Conservation (phyloP, 2,113 vertebrate species). For the Zosterops japonicus region DNA sequence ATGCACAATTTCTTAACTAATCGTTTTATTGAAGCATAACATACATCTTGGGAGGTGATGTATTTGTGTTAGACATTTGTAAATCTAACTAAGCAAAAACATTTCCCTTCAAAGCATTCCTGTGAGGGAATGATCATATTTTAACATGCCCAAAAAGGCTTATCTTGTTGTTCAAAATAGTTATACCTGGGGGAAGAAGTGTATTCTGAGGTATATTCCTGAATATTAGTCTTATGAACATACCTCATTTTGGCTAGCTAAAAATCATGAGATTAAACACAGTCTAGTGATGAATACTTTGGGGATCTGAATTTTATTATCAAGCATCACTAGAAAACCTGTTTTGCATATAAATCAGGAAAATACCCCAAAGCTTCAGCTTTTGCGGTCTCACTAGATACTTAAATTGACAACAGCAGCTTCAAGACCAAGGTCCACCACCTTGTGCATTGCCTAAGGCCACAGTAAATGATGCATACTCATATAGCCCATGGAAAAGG, state of each 20-base stretch:
- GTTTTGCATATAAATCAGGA: not conserved
- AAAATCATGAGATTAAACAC: not conserved
- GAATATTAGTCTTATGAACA: not conserved
- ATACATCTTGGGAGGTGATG: constrained; percentile 28
- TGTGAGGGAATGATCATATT: not conserved
- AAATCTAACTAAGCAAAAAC: constrained; percentile 13
- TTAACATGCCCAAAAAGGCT: not conserved
- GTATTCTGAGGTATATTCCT: not conserved
- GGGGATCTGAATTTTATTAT: not conserved
- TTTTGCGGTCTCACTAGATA: not conserved
- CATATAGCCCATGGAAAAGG: too few species aligned
- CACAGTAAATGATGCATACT: not conserved
- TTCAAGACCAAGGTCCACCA: not conserved
- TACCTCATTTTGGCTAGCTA: not conserved
- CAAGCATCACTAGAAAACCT: not conserved
- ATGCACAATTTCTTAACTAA: constrained; percentile 63
- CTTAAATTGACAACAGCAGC: not conserved
- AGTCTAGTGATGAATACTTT: not conserved
- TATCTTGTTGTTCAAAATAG: not conserved
- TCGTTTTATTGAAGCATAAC: constrained; percentile 12
- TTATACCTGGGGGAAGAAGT: not conserved
- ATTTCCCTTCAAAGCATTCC: not conserved
- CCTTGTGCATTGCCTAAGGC: not conserved
- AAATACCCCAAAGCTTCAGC: not conserved
- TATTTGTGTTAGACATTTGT: constrained; percentile 55